Percentiles rank a stretch among this genome's conserved stretches.
Conservation (phyloP, 2,888 invertebrate species). For the Steinernema carpocapsae region DNA sequence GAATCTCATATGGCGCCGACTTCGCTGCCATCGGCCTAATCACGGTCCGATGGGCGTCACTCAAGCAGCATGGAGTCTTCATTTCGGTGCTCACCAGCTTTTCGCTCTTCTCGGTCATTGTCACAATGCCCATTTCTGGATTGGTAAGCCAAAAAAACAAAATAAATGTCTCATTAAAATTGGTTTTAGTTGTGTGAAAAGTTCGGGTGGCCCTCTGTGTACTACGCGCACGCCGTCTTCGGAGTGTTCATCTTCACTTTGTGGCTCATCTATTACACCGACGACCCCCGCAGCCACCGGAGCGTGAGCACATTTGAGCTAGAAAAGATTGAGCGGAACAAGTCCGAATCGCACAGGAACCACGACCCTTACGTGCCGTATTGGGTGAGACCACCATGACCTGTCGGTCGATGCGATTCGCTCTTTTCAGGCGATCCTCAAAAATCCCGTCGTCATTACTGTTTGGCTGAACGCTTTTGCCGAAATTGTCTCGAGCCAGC, state of each 20-base stretch:
- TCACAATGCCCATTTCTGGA: slow-evolving; percentile 62
- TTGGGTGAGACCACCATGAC: slow-evolving; percentile 37
- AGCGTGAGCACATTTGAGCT: slow-evolving; percentile 51
- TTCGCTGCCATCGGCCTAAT: slow-evolving; percentile 51
- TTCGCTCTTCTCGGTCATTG: slow-evolving; percentile 55
- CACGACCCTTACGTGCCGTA: slow-evolving; percentile 51
- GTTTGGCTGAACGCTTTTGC: slow-evolving; percentile 42
- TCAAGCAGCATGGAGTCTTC: slow-evolving; percentile 59
- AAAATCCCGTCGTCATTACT: slow-evolving; percentile 33
- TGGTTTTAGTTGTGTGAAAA: slow-evolving; percentile 45
- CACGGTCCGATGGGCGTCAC: slow-evolving; percentile 59
- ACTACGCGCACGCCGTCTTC: slow-evolving; percentile 54
- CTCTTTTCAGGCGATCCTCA: slow-evolving; percentile 36
- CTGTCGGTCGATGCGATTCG: neutral
- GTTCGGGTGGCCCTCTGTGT: slow-evolving; percentile 63
- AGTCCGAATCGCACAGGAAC: slow-evolving; percentile 51
- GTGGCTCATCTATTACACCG: slow-evolving; percentile 53
- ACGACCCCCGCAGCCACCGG: slow-evolving; percentile 47
- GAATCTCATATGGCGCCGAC: slow-evolving; percentile 47
- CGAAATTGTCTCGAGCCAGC: slow-evolving; percentile 31
- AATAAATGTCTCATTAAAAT: no score
- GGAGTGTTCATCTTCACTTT: slow-evolving; percentile 45
- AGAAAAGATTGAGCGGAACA: slow-evolving; percentile 50
- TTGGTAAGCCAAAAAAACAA: slow-evolving; percentile 51
- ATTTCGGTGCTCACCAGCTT: slow-evolving; percentile 62